Conservation (phyloP, 92 coral and sea anemone species). For the Scolanthus callimorphus region DNA sequence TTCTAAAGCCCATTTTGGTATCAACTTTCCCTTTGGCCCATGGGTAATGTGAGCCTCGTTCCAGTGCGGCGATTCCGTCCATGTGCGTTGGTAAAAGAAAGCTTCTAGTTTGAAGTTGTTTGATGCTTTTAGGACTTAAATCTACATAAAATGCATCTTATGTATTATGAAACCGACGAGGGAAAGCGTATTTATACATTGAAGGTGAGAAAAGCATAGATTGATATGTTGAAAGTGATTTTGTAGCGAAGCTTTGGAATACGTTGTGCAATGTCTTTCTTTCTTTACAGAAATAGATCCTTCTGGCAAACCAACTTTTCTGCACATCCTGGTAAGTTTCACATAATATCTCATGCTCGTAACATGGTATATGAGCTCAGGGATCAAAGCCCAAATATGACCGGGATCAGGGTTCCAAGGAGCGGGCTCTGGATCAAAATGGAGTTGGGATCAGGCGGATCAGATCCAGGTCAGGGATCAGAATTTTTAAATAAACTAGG, state of each 20-base stretch:
- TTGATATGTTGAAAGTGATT: too few species aligned
- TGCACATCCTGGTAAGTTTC: constrained; percentile 91
- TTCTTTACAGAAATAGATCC: constrained; percentile 79
- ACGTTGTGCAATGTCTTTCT: neutral
- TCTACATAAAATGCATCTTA: constrained; percentile 70
- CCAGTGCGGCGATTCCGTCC: neutral
- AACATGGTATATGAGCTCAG: too few species aligned
- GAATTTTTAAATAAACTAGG: too few species aligned
- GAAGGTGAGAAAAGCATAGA: too few species aligned
- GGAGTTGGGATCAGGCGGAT: too few species aligned
- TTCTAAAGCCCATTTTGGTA: neutral
- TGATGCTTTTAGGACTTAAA: too few species aligned
- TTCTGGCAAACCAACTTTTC: constrained; percentile 74
- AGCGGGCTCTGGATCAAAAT: too few species aligned
- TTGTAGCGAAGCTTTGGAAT: too few species aligned
- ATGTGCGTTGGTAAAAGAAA: neutral
- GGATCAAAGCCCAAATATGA: too few species aligned
- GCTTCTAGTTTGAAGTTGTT: neutral
- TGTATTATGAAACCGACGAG: constrained; percentile 69
- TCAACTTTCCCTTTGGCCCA: neutral
- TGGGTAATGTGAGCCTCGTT: neutral
- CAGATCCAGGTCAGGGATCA: too few species aligned
- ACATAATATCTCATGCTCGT: too few species aligned
- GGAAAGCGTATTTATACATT: constrained; percentile 89
- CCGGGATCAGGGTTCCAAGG: too few species aligned